Conservation (phyloP, 2,888 invertebrate genomes). For the Notocelia uddmanniana region DNA sequence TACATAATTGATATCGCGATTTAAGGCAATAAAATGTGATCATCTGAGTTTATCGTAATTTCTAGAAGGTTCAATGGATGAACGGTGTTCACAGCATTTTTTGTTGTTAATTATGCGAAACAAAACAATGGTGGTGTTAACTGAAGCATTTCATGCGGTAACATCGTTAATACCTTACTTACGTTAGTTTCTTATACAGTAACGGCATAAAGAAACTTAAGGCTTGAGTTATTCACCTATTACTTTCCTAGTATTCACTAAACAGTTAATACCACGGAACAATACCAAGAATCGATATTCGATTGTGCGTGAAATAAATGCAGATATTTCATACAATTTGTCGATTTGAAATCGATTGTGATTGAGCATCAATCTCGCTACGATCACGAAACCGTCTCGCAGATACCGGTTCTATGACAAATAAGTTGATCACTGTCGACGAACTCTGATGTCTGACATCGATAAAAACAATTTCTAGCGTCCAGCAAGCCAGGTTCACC, state of each 20-base stretch:
- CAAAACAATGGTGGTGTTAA: conserved; percentile 56
- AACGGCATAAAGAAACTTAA: neutral
- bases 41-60: conserved; percentile 26
- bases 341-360: conserved; percentile 58
- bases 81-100: conserved; percentile 34
- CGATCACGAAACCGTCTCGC: conserved; percentile 53
- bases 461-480: conserved; percentile 58
- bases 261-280: neutral
- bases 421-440: conserved; percentile 71
- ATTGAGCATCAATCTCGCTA: conserved; percentile 56
- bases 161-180: conserved; percentile 46
- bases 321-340: conserved; percentile 37
- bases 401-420: conserved; percentile 74
- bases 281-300: conserved; percentile 22
- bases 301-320: conserved; percentile 34
- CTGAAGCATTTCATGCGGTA: conserved; percentile 56
- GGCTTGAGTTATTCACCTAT: neutral
- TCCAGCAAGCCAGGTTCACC: conserved; percentile 40
- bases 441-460: conserved; percentile 64
- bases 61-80: conserved; percentile 32
- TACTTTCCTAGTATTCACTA: neutral
- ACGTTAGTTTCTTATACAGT: neutral
- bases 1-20: conserved; percentile 43
- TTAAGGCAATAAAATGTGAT: conserved; percentile 37
- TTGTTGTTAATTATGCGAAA: conserved; percentile 27